Evolutionary conservation across 2,113 vertebrate genomes (phyloP), one percentile per base, ranked within the genome.

Genomic region (Paratilapia polleni): DNA sequence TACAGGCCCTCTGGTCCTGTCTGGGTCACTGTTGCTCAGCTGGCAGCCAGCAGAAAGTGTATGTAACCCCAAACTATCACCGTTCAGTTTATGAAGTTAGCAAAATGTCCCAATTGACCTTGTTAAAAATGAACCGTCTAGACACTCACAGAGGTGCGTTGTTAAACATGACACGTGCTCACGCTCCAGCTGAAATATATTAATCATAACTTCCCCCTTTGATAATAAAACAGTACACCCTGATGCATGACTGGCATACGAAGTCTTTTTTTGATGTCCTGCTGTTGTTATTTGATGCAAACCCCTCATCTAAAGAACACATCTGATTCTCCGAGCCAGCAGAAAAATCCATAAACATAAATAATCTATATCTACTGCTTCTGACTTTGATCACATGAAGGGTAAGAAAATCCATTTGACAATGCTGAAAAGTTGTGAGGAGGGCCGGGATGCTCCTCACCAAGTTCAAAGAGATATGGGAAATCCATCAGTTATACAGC

Each of bases 321-420:
- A 61, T 59, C 22, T 20, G 15, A 75, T 76, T 66, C 77, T 80
- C 78, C 2, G 38, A 59, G 59, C 59, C 22, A 15, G 47, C 4
- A 31, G 36, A 24, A 87, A 66, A 79, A 83, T 86, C 83, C 22
- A 88, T 80, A n/a, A 47, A 52, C 77, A 81, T 88, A 80, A 87
- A 87, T 89, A 82, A 92, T 84, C 58, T 20, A 84, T 52, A 73
- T 58, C 34, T 47, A 10, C 76, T 80, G 38, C 66, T 58, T 81
- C 19, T 78, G 17, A 34, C 78, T 70, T 80, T 83, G 81, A 85
- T 87, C 84, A 78, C 49, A 64, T 17, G 41, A 85, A 70, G 58
- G 58, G 62, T 31, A 31, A 84, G 84, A 80, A 84, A 88, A 87
- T 92, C 86, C 17, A 78, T 81, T 56, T 47, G 75, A 66, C 26